Base-by-base conservation (phyloP, 2,113 vertebrate genomes). In the Amphilophus citrinellus region DNA sequence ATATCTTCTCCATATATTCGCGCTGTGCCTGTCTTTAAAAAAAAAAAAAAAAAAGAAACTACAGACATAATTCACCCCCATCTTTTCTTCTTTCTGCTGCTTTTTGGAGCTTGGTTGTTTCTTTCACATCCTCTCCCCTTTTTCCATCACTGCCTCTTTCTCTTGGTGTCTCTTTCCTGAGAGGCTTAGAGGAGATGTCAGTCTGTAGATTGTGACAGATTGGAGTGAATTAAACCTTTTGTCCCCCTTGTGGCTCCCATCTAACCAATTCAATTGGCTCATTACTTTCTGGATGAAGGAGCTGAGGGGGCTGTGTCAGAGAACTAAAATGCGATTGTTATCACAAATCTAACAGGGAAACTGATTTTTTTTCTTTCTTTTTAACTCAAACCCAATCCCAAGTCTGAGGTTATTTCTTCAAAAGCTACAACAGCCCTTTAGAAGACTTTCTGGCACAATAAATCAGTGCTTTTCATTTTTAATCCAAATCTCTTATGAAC, bases 151-250 rank as follows among this genome's bases (percentile, higher is more conserved):
- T 44, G 75, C 71, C 53, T 84, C 81, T 86, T 80, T 86, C 80
- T 75, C 61, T 63, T 39, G 62, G 76, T 82, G 81, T 84, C 77
- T 87, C 50, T 84, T 61, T 30, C 60, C 82, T 53, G 77, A 22
- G 59, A 85, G 81, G 50, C 82, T 85, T 11, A 32, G 83, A 89
- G 89, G 85, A 79, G 85, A 88, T 89, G 92, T 84, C 87, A 89
- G 82, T 63, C 87, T 90, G 84, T 44, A 90, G 92, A 93, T 93
- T 85, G 89, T 91, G 91, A 92, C 89, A 89, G 91, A 93, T 92
- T 88, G 84, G 68, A 90, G 83, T 68, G 89, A 94, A 90, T 92
- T 85, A 87, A 91, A 92, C 84, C 89, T 80, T 93, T 91, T 90
- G 89, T 94, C 90, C 88, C 89, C 88, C 90, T 80, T 63, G 91